Evolutionary conservation across 30 jellyfish, hydroid and myxozoan genomes (phyloP), one percentile per base, ranked within the genome.

Genomic region (Hydractinia symbiolongicarpus): DNA sequence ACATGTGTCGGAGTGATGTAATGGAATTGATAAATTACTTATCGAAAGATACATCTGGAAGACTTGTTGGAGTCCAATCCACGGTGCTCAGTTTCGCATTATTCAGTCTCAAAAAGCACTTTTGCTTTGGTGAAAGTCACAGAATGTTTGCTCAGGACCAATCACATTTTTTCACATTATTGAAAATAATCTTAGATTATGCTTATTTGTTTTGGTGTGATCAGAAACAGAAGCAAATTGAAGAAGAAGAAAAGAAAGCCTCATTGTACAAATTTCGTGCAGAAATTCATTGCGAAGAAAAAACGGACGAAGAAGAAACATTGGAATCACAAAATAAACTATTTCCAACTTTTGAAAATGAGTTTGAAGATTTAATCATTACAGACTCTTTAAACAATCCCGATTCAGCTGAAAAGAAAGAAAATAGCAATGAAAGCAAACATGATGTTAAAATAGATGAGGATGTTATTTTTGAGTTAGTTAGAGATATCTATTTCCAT

Each of bases 301-400:
- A 81, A 66, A 89, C 90, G 50, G 95, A 93, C 9, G 88, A 72
- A 10, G 94, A 84, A 21, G 81, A 51, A 73, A 51, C 55, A 50
- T 90, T 78, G 60, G 73, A 78, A 51, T 72, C 81, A 20, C 78
- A 52, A 53, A 56, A 74, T 30, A 61, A 74, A 20, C 77, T 78
- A 21, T 87, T 93, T 81, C 96, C 96, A 40, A 66, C 96, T 7
- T 93, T 67, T 76, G 90, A 79, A 19, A 71, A 70, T 8, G 93
- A 87, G 10, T 93, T 67, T 64, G 53, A 20, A 13, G 95, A 87
- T 70, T 58, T 93, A 7, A 66, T 87, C 7, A 95, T 95, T 5
- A 84, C 62, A 56, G 95, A 84, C 55, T 21, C 82, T 6, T 62
- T 84, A 50, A 85, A 85, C 78, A 87, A 83, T 30, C 51, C 9